Evolutionary conservation across 2,113 vertebrate species (phyloP).

Genomic region (Rhodinocichla rosea): DNA sequence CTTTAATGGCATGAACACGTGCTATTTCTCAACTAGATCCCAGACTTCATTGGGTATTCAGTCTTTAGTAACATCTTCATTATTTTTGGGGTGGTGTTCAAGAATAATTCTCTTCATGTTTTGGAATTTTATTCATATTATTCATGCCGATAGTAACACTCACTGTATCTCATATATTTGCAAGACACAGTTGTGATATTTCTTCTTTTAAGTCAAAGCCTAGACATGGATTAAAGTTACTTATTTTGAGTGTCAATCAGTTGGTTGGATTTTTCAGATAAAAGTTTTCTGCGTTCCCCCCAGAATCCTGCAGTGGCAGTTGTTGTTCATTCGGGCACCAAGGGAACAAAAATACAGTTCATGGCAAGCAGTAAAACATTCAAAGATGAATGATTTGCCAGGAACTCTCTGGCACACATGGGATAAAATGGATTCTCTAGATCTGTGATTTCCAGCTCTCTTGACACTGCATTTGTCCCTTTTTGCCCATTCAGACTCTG

Average conservation of each 20-base stretch:
- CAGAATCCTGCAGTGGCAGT: neutral
- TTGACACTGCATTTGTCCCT: neutral
- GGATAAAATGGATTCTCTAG: neutral
- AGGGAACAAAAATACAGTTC: neutral
- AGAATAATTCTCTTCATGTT: neutral
- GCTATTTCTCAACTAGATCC: neutral
- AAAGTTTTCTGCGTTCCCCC: neutral
- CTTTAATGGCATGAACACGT: neutral
- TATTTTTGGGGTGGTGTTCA: neutral
- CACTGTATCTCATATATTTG: neutral
- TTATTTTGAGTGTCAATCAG: neutral
- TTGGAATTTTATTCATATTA: neutral
- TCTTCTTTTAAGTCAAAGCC: neutral
- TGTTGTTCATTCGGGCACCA: neutral
- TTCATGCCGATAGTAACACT: neutral
- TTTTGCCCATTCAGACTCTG: neutral
- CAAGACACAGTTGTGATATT: neutral
- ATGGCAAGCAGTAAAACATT: neutral
- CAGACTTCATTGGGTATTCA: neutral
- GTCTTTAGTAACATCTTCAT: neutral
- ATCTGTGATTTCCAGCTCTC: neutral
- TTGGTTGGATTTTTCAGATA: neutral
- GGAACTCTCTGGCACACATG: neutral
- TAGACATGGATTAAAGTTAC: neutral
- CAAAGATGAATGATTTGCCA: neutral